Base-by-base conservation (phyloP, 2,797 vertebrate genomes). In the Peromyscus nudipes region DNA sequence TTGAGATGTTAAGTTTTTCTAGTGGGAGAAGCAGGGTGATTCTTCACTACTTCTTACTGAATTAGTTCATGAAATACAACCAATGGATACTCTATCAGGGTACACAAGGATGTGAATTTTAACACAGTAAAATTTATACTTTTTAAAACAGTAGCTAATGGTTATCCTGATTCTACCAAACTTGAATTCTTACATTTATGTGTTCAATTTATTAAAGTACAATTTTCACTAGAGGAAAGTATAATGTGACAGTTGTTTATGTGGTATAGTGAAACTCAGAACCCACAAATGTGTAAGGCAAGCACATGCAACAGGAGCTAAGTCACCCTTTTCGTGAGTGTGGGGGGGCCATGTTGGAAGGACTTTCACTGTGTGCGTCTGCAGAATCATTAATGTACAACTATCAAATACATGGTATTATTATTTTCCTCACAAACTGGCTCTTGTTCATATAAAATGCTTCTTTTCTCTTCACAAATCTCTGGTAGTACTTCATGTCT, bases 51-150 rank as follows among this genome's bases (percentile, higher is more conserved):
- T 81, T 88, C 89, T 93, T 37, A 96, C n/a, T 94, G 67, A 95
- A 52, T 52, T 94, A 92, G 46, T 12, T 91, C 40, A 69, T 11
- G 27, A 89, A 97, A 81, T 60, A 91, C 84, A 97, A 34, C 43
- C 40, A 92, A 77, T 5, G 52, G 19, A 37, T 82, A 8, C 40
- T 69, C 31, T 17, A 89, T 75, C 57, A 92, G 96, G 37, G 73
- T 82, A 34, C 4, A 40, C 3, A 87, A 86, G 19, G 23, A 92
- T 64, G 4, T 23, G 81, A 95, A 83, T 79, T 80, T 46, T 69
- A 85, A 87, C 89, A 87, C 10, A 95, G 60, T 93, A 49, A 5
- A 14, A 21, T 7, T 67, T 65, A 25, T 73, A 34, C 29, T n/a
- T 85, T 96, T 85, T 49, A 93, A 89, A 92, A 65, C 86, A 65